Base-by-base conservation (phyloP, 2,888 invertebrate genomes). In the Galeopsomyia nigrocyanea region DNA sequence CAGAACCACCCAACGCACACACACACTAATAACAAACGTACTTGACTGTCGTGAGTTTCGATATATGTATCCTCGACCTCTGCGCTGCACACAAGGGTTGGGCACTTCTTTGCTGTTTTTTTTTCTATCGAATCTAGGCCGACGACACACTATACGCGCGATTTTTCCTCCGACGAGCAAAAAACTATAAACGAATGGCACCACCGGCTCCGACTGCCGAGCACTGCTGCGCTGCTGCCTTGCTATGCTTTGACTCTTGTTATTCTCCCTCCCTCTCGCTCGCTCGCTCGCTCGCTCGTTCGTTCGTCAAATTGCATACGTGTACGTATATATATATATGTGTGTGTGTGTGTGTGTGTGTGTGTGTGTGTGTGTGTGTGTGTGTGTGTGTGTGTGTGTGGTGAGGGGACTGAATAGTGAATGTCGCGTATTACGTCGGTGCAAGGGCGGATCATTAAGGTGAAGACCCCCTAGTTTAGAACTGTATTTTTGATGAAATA, bases 191-290 rank as follows among this genome's bases (percentile, higher is more conserved):
- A 26, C 60, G 68, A 68, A 10, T 39, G 13, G 39, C 39, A 39
- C 68, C 61, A 68, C 68, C 68, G 68, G 68, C 68, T 68, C 60
- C 68, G 68, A 68, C 60, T 61, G 68, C 47, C 68, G 68, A 67
- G 49, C 57, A 58, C 66, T 58, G 58, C 22, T 16, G 31, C n/a
- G 64, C 39, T 26, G 26, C 39, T 39, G 39, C 39, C 10, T 39
- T 39, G 39, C 39, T 39, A 39, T 39, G 39, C 39, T 39, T 39
- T 39, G 39, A 39, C 39, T 39, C 39, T 39, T 39, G 7, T 39
- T 39, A 13, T 39, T 39, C 7, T 39, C 7, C 39, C 13, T 13
- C 39, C 10, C 39, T 13, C 10, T 39, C 10, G 7, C 39, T 39
- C 31, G 3, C 31, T 31, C 31, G 3, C 31, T 31, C 31, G 3